Base-by-base conservation (phyloP, 2,797 vertebrate genomes). In the Linurgus olivaceus region DNA sequence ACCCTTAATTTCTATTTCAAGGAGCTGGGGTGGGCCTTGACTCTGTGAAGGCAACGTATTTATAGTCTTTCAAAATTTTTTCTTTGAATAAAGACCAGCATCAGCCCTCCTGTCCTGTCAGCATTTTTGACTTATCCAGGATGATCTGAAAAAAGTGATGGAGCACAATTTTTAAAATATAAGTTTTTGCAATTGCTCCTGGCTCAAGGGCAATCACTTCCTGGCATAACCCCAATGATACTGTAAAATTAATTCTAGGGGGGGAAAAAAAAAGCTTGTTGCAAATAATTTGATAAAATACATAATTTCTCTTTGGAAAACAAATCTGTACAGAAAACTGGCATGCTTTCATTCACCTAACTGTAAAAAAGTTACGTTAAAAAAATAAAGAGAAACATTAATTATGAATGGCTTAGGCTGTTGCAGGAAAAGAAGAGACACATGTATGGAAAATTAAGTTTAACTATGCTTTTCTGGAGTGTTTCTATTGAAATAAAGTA, bases 401-500 rank as follows among this genome's bases (percentile, higher is more conserved):
- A 74, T 70, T 89, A 57, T 52, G 48, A 88, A 87, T 87, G 45
- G 37, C 37, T 84, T 81, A 71, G 25, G 40, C 65, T 86, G 61
- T 28, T 31, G 4, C 18, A 82, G 50, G 23, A 65, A 82, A 77
- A 58, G 35, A 52, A 40, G 3, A 40, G 13, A 66, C 52, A 17
- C 2, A 31, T 29, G 18, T 59, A 76, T 18, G 20, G 26, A 62
- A 82, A 96, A 88, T 29, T 20, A 93, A 88, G n/a, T 50, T 72
- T 62, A 57, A 63, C 45, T 86, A 50, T 65, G 54, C 35, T 87
- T 90, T 95, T 51, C 45, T 48, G 47, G 26, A 81, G 71, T 16
- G 48, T 94, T 97, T 91, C 79, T 45, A 74, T 6, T 90, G 61
- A 95, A n/a, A n/a, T n/a, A n/a, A 96, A 91, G 51, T 61, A 71